Evolutionary conservation across 2,113 vertebrate genomes (phyloP), one percentile per base, ranked within the genome.

Genomic region (Microcebus murinus): DNA sequence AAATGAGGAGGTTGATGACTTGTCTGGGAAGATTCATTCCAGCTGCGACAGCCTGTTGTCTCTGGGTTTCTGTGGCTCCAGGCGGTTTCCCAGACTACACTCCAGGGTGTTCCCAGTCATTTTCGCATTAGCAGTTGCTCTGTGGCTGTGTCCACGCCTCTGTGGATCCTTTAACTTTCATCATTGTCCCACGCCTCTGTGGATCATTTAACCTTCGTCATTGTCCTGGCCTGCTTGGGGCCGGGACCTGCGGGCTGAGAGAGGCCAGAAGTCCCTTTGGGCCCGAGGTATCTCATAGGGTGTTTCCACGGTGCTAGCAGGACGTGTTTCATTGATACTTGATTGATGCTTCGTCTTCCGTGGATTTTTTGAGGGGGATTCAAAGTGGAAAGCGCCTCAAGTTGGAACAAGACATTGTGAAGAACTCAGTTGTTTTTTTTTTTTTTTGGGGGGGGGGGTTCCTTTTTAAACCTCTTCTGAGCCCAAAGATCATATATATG

Each of bases 51-150:
- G 95, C 63, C 48, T 61, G 61, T 36, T 50, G 12, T 68, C 93
- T 55, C 86, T 1, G 45, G 48, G 79, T 70, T 67, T 73, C 96
- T 80, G 25, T 52, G 87, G 70, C 96, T 97, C 94, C 52, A 8
- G 67, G 80, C n/a, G 0, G 50, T 87, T 97, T 95, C 95, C 92
- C 95, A 95, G 85, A 50, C 94, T 81, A 29, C 29, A 10, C 76
- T 88, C 90, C 17, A 2, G 83, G 79, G 67, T 42, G 48, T 90
- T 81, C 48, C 80, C 39, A 68, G 84, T 94, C 94, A 63, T 96
- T 96, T 96, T 92, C 76, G 0, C 65, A 36, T 96, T 92, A 95
- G 90, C 92, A 73, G 61, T 82, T 90, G 76, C 82, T 92, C 87
- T 63, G 67, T 42, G 65, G 65, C 65, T 52, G 52, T 39, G 29